Evolutionary conservation across 2,113 vertebrate species (phyloP), one percentile per base, ranked within the genome.

Genomic region (Oreochromis aureus): DNA sequence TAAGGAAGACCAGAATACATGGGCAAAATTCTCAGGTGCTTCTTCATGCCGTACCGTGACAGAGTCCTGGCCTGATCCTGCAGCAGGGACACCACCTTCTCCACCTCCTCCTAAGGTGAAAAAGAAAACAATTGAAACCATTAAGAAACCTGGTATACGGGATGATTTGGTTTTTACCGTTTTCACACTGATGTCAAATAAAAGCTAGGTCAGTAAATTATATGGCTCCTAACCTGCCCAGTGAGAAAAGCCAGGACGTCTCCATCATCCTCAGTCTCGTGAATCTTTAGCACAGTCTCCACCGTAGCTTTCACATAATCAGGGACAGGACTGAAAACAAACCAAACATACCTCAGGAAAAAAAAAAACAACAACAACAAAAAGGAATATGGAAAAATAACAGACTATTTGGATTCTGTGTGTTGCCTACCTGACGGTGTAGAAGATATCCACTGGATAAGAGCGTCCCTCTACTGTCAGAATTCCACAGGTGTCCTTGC

Each of bases 291-390:
- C 85, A 98, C 98, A 0, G 99, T 99, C 93, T 99, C 98, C 93
- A 99, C 98, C 8, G 98, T 98, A 83, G 99, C 98, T 91, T 99
- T 99, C 89, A 99, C 92, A 16, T 99, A 99, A 95, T 99, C 99
- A 84, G 99, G 99, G 90, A 99, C 98, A 84, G 99, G 98, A 91
- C 99, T 99, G 89, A 39, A 34, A 84, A 81, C 2, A 84, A 32
- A 91, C 18, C 87, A 69, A 22, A 81, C 6, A 19, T 19, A 58
- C 22, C 41, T 59, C 3, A 15, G 24, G 5, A 27, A 81, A 59
- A 69, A 11, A 46, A 30, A 5, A 39, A 41, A 44, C 3, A 44
- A 44, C 2, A 44, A 71, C 19, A 44, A 71, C n/a, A 71, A 71
- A 44, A 24, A 71, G 6, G 3, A 81, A 55, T 27, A 19, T 5